Base-by-base conservation (phyloP, 2,888 invertebrate genomes). In the Caenorhabditis panamensis region DNA sequence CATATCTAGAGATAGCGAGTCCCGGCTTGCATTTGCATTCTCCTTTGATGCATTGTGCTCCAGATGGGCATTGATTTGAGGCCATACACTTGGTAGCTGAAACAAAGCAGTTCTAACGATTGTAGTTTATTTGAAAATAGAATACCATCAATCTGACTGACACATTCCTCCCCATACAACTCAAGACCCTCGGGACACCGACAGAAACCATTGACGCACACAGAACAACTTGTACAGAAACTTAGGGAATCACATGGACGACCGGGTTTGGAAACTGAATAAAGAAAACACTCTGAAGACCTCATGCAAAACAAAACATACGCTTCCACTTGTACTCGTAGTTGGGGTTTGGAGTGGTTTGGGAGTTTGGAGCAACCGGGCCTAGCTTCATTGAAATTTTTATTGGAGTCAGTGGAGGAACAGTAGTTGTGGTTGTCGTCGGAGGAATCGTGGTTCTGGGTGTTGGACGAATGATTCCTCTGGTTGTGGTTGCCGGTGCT, bases 21-120 rank as follows among this genome's bases (percentile, higher is more conserved):
- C 88, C 88, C 2, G 80, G 81, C 16, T 77, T 80, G 41, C 88
- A 88, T 8, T 82, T 79, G 69, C 88, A 88, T 31, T 80, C 82
- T 44, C 87, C 86, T 9, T 78, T 66, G 4, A 87, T 73, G 69
- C 88, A 88, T 41, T 85, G 84, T n/a, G 88, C 86, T 51, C 88
- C 88, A 22, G 86, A 82, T 49, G 88, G 86, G 73, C 88, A 88
- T 54, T 87, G 87, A 47, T 85, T 83, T 13, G 86, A 84, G 8
- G 88, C 84, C 22, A 86, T 31, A 69, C 88, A 88, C 44, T 71
- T 72, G 22, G 83, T 79, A 18, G 84, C 87, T 87, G 24, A 68
- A 84, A 67, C 36, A 3, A 36, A 36, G 1, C 6, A 3, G 5
- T 54, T n/a, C 31, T n/a, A n/a, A n/a, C n/a, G n/a, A n/a, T n/a